Base-by-base conservation (phyloP, 2,888 invertebrate genomes). In the Aspidapion aeneum region DNA sequence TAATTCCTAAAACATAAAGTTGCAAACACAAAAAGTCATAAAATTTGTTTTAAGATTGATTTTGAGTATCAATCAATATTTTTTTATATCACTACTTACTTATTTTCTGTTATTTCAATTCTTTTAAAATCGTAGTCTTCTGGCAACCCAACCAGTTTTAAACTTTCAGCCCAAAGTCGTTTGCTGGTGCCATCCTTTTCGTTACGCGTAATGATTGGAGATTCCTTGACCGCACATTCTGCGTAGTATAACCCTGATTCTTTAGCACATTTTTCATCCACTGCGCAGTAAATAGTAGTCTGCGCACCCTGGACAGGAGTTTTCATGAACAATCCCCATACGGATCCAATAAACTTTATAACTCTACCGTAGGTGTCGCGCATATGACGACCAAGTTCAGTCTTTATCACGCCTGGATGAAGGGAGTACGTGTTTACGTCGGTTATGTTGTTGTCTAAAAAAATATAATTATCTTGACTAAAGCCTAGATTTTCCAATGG, bases 331-430 rank as follows among this genome's bases (percentile, higher is more conserved):
- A 9, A 48, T 12, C 49, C 9, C 49, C 9, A 12, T 48, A n/a
- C 49, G 49, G 9, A 12, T n/a, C 9, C n/a, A 9, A 48, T 12
- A 12, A 48, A 48, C n/a, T 48, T 48, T 48, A 48, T n/a, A 9
- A 9, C 49, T 48, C n/a, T 48, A 12, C 86, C 65, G 65, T 70
- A 73, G 1, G 71, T 70, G 3, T 62, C 57, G 71, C 86, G 80
- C 67, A 87, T 73, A 78, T 89, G 84, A n/a, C 93, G 86, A 1
- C 86, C 87, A 3, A 94, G 76, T 71, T 93, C 92, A 0, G 94
- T 93, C 68, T 85, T 83, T 57, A 91, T 87, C 1, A 90, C 82
- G 0, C 91, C 91, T 0, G 91, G 91, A 75, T 92, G 91, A 0
- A 90, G 77, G 61, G 86, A 82, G 77, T 91, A 91, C 0, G 86